Evolutionary conservation across 2,113 vertebrate species (phyloP), one percentile per base, ranked within the genome.

Genomic region (Callionymus lyra): DNA sequence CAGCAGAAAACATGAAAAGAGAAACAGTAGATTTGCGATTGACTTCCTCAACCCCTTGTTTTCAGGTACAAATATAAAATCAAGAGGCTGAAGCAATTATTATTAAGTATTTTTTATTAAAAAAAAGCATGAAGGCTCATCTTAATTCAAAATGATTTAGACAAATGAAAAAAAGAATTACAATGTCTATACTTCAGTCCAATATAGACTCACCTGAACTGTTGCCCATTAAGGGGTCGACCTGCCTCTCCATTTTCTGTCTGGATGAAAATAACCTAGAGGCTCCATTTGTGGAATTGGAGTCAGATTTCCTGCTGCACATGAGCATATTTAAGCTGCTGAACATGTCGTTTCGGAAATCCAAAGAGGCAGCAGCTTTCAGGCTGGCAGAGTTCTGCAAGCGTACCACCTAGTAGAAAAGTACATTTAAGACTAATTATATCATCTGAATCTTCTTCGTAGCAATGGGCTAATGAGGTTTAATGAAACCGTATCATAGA

Each of bases 311-410:
- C 18, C 44, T 67, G 19, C 70, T 68, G 47, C 83, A 85, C 21
- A 85, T 52, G 2, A 85, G 34, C 63, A 43, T 59, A 47, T 55
- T 80, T 27, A 83, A 9, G 39, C 77, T 81, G 50, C 66, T 74
- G 36, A 70, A 42, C 56, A 67, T 52, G 59, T 85, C 42, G 2
- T 35, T 18, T 42, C 15, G 48, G 43, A 85, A 82, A 57, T 85
- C 56, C 59, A 83, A 12, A 9, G 58, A 51, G 6, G 17, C 6
- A 1, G 70, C 53, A n/a, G 64, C 54, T 27, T 57, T 47, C 10
- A 80, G 50, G 44, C 33, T 16, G 6, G 1, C 9, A 1, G 75
- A 81, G 45, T 33, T 60, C 61, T 57, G 60, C 47, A 82, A 38
- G 47, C 44, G 65, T 31, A 32, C 10, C 10, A 79, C 2, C 83